A percentile compares a stretch with the other conserved stretches of the same genome.
phyloP scores from a whole-genome alignment of 2,797 vertebrate species.

The Microtus californicus region DNA sequence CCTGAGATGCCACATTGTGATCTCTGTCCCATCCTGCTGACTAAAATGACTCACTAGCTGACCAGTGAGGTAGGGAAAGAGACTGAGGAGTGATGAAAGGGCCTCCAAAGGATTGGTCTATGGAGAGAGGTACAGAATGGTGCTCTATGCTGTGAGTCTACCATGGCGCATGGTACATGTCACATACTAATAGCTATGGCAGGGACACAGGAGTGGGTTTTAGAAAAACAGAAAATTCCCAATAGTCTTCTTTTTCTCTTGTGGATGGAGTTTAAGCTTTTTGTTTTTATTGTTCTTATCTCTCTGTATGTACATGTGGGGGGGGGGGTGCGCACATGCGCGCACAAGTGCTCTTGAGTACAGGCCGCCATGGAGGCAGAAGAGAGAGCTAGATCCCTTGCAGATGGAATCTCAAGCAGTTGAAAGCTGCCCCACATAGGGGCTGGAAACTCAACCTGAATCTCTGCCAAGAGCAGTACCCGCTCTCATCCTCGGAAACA shows the following conservation, averaged over 20 bases:
- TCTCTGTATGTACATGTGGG: not conserved
- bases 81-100: not conserved
- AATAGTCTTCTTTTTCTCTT: constrained; percentile 35
- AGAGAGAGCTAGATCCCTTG: not conserved
- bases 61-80: not conserved
- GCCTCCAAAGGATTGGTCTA: not conserved
- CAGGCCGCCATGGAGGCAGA: not conserved
- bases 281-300: not conserved
- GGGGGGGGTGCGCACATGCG: not conserved
- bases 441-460: not conserved
- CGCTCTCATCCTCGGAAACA: not conserved
- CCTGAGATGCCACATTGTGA: not conserved
- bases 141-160: not conserved
- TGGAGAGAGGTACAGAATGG: not conserved
- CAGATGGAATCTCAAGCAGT: not conserved
- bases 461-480: not conserved
- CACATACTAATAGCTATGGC: not conserved
- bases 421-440: not conserved
- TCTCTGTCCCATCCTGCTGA: not conserved
- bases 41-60: not conserved
- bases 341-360: not conserved
- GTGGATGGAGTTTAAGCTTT: not conserved
- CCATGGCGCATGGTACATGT: not conserved
- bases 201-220: not conserved
- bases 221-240: constrained; percentile 11